These are phyloP conservation scores for Ciona savignyi DNA, from an alignment of 23 tunicate species.

Conservation along the genomic window DNA sequence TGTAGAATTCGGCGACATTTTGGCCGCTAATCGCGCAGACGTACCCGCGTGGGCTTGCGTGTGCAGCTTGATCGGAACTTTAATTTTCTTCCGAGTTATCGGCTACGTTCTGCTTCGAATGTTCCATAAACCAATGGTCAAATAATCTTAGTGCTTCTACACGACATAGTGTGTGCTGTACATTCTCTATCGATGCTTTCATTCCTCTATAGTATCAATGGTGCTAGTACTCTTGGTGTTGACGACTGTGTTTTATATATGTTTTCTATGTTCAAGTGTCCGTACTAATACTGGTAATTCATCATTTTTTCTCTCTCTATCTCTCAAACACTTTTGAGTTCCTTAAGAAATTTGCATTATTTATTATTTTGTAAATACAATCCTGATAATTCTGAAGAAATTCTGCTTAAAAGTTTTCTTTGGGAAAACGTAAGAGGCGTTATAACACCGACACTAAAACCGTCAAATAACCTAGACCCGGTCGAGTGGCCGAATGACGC, in stretches of 20 bases:
- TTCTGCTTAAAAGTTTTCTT: no score
- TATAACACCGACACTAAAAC: no score
- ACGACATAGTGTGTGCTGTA: not conserved
- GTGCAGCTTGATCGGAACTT: constrained; percentile 20
- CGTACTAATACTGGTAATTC: no score
- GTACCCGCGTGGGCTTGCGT: constrained; percentile 39
- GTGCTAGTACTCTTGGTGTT: not conserved
- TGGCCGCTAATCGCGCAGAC: constrained; percentile 34
- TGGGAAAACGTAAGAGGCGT: no score
- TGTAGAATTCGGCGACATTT: constrained; percentile 41
- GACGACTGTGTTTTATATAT: not conserved
- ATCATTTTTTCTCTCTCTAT: no score
- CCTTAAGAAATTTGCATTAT: no score
- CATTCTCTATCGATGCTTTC: not conserved
- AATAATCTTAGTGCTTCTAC: constrained; percentile 13
- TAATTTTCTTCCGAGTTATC: constrained; percentile 44
- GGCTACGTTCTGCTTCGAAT: constrained; percentile 59
- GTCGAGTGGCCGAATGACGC: no score
- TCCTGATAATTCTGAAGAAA: no score
- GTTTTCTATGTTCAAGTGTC: not conserved
- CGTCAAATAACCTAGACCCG: no score
- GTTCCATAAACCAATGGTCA: constrained; percentile 73
- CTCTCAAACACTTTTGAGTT: no score
- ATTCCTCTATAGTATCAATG: not conserved
- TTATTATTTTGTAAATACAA: no score